Evolutionary conservation across 2,888 invertebrate species (phyloP), one percentile per base, ranked within the genome.

Genomic region (Tuta absoluta): DNA sequence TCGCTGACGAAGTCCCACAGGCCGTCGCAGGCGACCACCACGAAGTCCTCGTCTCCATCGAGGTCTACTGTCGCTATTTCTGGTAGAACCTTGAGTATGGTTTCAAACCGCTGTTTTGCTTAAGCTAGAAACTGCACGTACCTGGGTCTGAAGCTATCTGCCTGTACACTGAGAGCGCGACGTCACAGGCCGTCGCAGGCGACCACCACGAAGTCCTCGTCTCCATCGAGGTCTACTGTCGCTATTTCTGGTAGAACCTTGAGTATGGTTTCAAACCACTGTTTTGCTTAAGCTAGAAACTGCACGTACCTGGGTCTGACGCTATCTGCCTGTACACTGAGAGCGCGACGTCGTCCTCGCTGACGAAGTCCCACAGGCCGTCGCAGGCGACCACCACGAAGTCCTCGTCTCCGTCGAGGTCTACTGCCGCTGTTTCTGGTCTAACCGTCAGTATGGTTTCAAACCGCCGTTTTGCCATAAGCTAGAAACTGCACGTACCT

Each of bases 331-430:
- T 87, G 83, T 97, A 97, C 4, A 98, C 95, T 5, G 95, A 89
- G 33, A 93, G 82, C 1, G 96, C 95, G 19, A 96, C 95, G 59
- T n/a, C n/a, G n/a, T n/a, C n/a, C 69, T 95, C 95, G 41, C 93
- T 89, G 23, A 97, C 93, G 74, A 94, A 94, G 89, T 99, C 99
- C 97, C 98, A 99, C 41, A 96, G 93, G 0, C 98, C 98, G 86
- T 99, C 99, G 81, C 98, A 97, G 7, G 97, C 98, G 65, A 99
- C 89, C 63, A 99, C 94, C 49, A 99, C 88, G 83, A 98, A 98
- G 84, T 98, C 98, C 80, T 99, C 98, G 14, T 94, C 93, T 0
- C 96, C 97, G 68, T 95, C 95, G 65, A 98, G 83, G 19, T 93
- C 93, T 60, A 97, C 92, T 63, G 93, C 93, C 7, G 92, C 93